phyloP scores from a whole-genome alignment of 2,888 invertebrate genomes.

The Hydrotaea cyrtoneurina region DNA sequence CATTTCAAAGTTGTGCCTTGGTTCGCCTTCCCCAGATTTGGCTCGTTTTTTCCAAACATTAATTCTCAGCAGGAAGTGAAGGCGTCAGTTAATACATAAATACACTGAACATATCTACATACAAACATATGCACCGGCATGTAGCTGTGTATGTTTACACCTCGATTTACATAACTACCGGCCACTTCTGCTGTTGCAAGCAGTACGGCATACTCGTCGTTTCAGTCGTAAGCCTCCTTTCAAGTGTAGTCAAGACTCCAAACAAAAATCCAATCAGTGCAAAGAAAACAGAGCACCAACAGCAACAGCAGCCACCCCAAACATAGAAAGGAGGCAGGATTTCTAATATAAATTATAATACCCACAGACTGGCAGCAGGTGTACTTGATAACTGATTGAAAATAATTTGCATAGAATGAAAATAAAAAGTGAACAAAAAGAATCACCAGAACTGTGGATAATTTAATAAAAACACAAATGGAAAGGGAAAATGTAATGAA shows the following conservation, averaged over 20 bases:
- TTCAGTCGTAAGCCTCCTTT: neutral
- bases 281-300: conserved; percentile 33
- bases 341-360: conserved; percentile 67
- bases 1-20: no score
- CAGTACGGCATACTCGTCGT: neutral
- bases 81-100: conserved; percentile 62
- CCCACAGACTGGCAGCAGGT: conserved; percentile 68
- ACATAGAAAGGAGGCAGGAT: conserved; percentile 58
- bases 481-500: conserved; percentile 12
- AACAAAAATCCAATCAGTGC: conserved; percentile 58
- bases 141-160: conserved; percentile 2
- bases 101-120: conserved; percentile 32
- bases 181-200: conserved; percentile 41
- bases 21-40: conserved; percentile 37
- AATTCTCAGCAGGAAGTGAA: conserved; percentile 63
- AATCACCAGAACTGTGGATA: conserved; percentile 13
- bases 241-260: neutral
- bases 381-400: conserved; percentile 67
- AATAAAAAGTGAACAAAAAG: conserved; percentile 20
- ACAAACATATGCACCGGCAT: neutral
- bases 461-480: neutral
- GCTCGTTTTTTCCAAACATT: conserved; percentile 36
- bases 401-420: conserved; percentile 64
- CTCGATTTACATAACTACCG: conserved; percentile 61
- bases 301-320: neutral